A percentile compares a stretch with the other conserved stretches of the same genome.
Evolutionary conservation across 2,888 invertebrate genomes (phyloP).

Genomic region (Carpatolechia fugitivella): DNA sequence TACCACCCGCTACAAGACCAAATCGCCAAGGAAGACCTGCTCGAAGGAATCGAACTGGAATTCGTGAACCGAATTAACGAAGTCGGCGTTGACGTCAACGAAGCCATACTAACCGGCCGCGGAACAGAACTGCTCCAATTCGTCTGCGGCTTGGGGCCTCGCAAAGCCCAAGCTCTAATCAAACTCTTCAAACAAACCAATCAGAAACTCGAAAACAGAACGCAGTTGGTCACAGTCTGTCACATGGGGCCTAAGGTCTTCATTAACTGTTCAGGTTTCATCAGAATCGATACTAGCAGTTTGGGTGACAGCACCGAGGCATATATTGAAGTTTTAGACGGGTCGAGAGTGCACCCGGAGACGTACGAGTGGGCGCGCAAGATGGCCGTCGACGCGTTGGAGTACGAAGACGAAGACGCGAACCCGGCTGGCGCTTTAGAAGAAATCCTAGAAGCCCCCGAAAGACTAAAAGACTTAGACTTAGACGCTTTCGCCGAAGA

Average conservation of each 20-base stretch:
- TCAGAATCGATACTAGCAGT: slow-evolving; percentile 98
- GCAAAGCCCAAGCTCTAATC: slow-evolving; percentile 93
- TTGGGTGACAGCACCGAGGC: slow-evolving; percentile 96
- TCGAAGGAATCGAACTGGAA: slow-evolving; percentile 92
- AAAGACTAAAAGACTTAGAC: slow-evolving; percentile 96
- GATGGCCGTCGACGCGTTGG: slow-evolving; percentile 99
- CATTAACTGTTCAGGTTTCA: slow-evolving; percentile 99
- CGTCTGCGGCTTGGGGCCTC: slow-evolving; percentile 96
- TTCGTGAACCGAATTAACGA: slow-evolving; percentile 97
- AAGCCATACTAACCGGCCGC: slow-evolving; percentile 93
- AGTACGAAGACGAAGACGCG: slow-evolving; percentile 97
- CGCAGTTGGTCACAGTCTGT: slow-evolving; percentile 96
- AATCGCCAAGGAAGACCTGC: slow-evolving; percentile 89
- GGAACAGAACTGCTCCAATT: slow-evolving; percentile 96
- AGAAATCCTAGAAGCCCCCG: slow-evolving; percentile 97
- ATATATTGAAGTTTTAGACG: slow-evolving; percentile 97
- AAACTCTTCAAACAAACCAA: slow-evolving; percentile 94
- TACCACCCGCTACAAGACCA: slow-evolving; percentile 94
- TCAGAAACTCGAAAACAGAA: slow-evolving; percentile 94
- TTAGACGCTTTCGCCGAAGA: slow-evolving; percentile 99
- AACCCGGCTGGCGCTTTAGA: slow-evolving; percentile 98
- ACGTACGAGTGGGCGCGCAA: slow-evolving; percentile 99
- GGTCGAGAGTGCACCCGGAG: slow-evolving; percentile 98
- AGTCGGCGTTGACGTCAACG: slow-evolving; percentile 98
- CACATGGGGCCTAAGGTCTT: slow-evolving; percentile 99